Evolutionary conservation across 2,113 vertebrate genomes (phyloP), one percentile per base, ranked within the genome.

Genomic region (Rattus rattus): DNA sequence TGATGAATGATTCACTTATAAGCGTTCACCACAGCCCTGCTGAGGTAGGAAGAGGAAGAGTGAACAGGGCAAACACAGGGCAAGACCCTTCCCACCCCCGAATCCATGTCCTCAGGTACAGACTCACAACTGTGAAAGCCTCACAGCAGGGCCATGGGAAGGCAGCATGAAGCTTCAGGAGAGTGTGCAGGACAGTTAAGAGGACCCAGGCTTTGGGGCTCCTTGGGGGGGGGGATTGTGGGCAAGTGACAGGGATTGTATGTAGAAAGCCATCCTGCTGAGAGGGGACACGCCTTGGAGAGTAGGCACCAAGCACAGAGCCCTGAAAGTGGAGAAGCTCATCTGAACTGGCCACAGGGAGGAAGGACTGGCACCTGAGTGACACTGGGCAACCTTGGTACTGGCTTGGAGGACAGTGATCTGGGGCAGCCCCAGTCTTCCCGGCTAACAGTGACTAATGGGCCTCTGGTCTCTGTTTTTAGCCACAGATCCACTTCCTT

Each of bases 401-500:
- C 70, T 52, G 73, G 61, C 75, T 49, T 49, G 2, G 81, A 69
- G 43, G 36, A 22, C 65, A 59, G 73, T 28, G 88, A 75, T 77
- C 43, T 13, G 47, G 61, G 90, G 94, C 39, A 61, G 69, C 61
- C 75, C 52, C n/a, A n/a, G 90, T 4, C 67, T 86, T 88, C 49
- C 75, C 1, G 52, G 77, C 28, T 28, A 56, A 47, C 24, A 1
- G 75, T 81, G 93, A 69, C 70, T 47, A 39, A 87, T 54, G 5
- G 70, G 30, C 24, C 56, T 79, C 91, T 20, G 47, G 59, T 43
- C 92, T 43, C 92, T 96, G 79, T 16, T 94, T 94, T 93, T 75
- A 95, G 83, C 87, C 36, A 0, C 17, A 43, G 75, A 89, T 22
- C 79, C 1, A n/a, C 93, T 93, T 97, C 49, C 81, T 93, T 91